phyloP scores from a whole-genome alignment of 2,797 vertebrate genomes.

The Alfaro cultratus region DNA sequence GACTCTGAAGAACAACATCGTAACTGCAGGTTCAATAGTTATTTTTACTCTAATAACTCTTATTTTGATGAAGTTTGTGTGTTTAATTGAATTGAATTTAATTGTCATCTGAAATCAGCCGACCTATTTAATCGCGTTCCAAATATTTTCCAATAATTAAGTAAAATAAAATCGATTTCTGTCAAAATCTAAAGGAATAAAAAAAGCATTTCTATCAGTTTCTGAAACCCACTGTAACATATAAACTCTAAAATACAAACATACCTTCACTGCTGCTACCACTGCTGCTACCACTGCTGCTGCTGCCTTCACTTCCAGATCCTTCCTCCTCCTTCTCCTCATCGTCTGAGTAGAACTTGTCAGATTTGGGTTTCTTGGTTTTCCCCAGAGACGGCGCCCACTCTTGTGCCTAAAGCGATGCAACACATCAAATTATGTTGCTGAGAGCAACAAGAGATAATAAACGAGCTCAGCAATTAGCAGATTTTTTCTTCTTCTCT shows the following conservation, averaged over 20 bases:
- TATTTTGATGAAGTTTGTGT: background rate
- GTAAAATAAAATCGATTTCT: background rate
- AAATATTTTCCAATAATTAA: background rate
- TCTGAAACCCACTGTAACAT: background rate
- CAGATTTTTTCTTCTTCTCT: background rate
- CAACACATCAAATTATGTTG: background rate
- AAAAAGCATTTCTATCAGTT: background rate
- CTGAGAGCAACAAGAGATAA: background rate
- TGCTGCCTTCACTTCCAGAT: constrained; percentile 68
- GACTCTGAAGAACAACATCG: constrained; percentile 63
- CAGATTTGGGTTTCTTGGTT: constrained; percentile 82
- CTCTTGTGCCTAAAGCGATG: constrained; percentile 81
- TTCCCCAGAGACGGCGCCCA: constrained; percentile 81
- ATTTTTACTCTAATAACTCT: background rate
- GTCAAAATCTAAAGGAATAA: background rate
- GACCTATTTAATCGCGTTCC: background rate
- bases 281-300: constrained; percentile 80
- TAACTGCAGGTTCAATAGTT: background rate
- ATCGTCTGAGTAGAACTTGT: constrained; percentile 92
- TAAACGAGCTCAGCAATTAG: background rate
- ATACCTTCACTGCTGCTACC: constrained; percentile 47
- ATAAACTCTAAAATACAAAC: constrained; percentile 20
- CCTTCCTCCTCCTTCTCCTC: constrained; percentile 75
- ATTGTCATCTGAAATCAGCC: background rate
- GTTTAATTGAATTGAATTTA: too few species aligned